Base-by-base conservation (phyloP, 2,888 invertebrate species). In the Calameuta pallipes region DNA sequence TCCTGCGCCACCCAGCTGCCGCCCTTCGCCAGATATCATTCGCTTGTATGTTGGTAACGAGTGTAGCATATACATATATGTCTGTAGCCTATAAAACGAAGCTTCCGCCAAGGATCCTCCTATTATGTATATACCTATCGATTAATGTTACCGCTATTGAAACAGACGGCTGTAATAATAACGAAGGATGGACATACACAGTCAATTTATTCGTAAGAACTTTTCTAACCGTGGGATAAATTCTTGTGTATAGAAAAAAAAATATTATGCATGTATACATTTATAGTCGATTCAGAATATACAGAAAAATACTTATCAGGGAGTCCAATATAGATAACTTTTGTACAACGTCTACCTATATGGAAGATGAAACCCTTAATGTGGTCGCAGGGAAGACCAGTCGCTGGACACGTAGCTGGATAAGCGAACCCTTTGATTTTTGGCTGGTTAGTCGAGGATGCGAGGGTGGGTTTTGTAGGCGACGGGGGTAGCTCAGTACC, bases 1-100 rank as follows among this genome's bases (percentile, higher is more conserved):
- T 83, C 79, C 80, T 81, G 85, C 87, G 87, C 89, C 87, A 88
- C 85, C 89, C 91, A 90, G 90, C 91, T 90, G 91, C 90, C 85
- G 82, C 84, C 86, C 87, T 82, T 82, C 82, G 81, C 84, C 84
- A 86, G 83, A 88, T 89, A 88, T 88, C 87, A 86, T 83, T 86
- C 83, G 78, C 34, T 13, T 23, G 30, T 82, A 82, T 81, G 31
- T 15, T 33, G 71, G 30, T 56, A 23, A 56, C 9, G 23, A 23
- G 23, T 2, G 9, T 56, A 56, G 56, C 0, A 15, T 41, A 6
- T 41, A 41, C 15, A 15, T 41, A 15, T 41, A 33, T 69, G 73
- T 76, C 76, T 41, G 15, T 41, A 36, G 69, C 23, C 74, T 33
- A 74, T 74, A 34, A 74, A 74, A 34, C 34, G 37, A 75, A 80